Evolutionary conservation across 2,113 vertebrate genomes (phyloP), one percentile per base, ranked within the genome.

Genomic region (Seriola dumerili): DNA sequence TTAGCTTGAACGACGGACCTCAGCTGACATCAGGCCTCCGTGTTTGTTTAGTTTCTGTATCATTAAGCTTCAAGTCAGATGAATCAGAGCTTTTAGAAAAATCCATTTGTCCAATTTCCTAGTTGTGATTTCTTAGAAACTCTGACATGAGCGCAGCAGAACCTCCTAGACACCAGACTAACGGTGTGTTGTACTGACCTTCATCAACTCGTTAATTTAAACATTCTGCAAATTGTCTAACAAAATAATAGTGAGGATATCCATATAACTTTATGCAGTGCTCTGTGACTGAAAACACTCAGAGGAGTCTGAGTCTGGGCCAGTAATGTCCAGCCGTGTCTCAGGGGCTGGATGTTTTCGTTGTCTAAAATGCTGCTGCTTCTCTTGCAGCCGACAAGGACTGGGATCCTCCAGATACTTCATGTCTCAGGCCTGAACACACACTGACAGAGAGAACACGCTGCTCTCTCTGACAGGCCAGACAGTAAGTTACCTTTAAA

Each of bases 311-410:
- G 8, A 40, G 34, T 70, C 34, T 40, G n/a, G n/a, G 42, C 13
- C 25, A 46, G 16, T 55, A 12, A 50, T 21, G 16, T 21, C 17
- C 29, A 17, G 1, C 46, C 5, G 40, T 44, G 32, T 71, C 5
- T 72, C 38, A 72, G 25, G 50, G 0, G 29, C 9, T 58, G 16
- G 34, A 46, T 14, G 46, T 40, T 55, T 17, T 3, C 14, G 9
- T 38, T 0, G 6, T 34, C 59, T 81, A 6, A 72, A 69, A 73
- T 38, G 2, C 16, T 48, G 63, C 10, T 76, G 1, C 34, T 84
- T 81, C 34, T 81, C 42, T 74, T 88, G 48, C 72, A 94, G 93
- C 91, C 91, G 89, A 87, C 81, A 78, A 83, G 90, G 88, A 93
- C 84, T 84, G 86, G 76, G 89, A 89, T 80, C 90, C 89, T 80